Evolutionary conservation across 92 coral and sea anemone genomes (phyloP), one percentile per base, ranked within the genome.

Genomic region (Bergia puertoricense): DNA sequence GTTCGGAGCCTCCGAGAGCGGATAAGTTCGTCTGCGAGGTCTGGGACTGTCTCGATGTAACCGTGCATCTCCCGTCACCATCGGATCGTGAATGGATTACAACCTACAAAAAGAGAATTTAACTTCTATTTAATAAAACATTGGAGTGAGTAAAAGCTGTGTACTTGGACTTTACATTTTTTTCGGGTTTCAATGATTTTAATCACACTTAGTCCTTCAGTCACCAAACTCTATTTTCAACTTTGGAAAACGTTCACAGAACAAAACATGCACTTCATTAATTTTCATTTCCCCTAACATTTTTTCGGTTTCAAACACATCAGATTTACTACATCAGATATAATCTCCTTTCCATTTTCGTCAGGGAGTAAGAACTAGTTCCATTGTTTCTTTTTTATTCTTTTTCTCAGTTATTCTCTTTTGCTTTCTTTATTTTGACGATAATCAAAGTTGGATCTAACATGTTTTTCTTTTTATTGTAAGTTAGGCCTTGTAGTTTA

Each of bases 11-110:
- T 18, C 87, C 92, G 86, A 91, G 90, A 41, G 76, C 88, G 9
- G 96, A 90, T 37, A 95, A 95, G 80, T 92, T 92, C 15, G 96
- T 95, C 88, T 95, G 98, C 11, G 98, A 95, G 57, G 98, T 95
- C 84, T 95, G 98, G 36, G 98, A 95, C 89, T 95, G 98, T 80
- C 92, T 91, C 8, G 98, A 95, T 18, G 91, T 86, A 51, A 94
- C 94, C 54, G 92, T 92, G 54, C 94, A 93, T 69, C 94, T 93
- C 22, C 98, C 98, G 78, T 95, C 98, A 20, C 98, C 98, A 68
- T 95, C 98, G 36, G 90, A 95, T 51, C 98, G 90, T 77, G 98
- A 95, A 79, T 94, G 94, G 65, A 91, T 91, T 8, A 89, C 54
- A 37, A 92, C 88, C 91, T 92, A 82, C 69, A 68, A 85, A 9